Base-by-base conservation (phyloP, 2,888 invertebrate species). In the Drosophila pseudotalamancana region DNA sequence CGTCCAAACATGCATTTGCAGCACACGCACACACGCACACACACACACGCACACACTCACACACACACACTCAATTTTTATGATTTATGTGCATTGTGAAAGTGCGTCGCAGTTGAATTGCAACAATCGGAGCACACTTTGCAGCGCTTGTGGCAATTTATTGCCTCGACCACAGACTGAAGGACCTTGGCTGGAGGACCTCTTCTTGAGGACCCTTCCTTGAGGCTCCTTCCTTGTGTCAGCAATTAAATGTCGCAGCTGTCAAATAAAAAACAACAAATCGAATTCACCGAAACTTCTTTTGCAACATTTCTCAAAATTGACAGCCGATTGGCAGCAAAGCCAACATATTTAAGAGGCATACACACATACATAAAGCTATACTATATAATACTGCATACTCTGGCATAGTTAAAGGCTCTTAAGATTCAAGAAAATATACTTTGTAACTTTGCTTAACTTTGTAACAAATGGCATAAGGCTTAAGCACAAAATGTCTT, bases 51-150 rank as follows among this genome's bases (percentile, higher is more conserved):
- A 21, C 12, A 9, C 32, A 19, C 16, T 23, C 54, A 23, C 32
- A 39, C 19, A 23, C 16, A n/a, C 16, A 6, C 16, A 18, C 42
- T 9, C 42, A n/a, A 60, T 61, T 72, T 72, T 65, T 72, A 68
- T 86, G 79, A 86, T 79, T 86, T 79, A 79, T 86, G 77, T 67
- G 63, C 73, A 56, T 72, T 34, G 57, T 48, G 56, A 56, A 51
- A 77, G 55, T 45, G 57, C 29, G 40, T 56, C 50, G 29, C 40
- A 56, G 27, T 53, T 46, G 61, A 43, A 46, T 18, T 55, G 55
- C 60, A 61, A 64, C 60, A 77, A 66, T 75, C 66, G 66, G 32
- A 57, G 71, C 79, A 74, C 43, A 78, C 82, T 78, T 82, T 53
- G 59, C 61, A 59, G 37, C 56, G 59, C 51, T 62, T 49, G 61